A percentile compares a stretch with the other conserved stretches of the same genome.
phyloP scores from a whole-genome alignment of 2,888 invertebrate genomes.

The Ligdia adustata region DNA sequence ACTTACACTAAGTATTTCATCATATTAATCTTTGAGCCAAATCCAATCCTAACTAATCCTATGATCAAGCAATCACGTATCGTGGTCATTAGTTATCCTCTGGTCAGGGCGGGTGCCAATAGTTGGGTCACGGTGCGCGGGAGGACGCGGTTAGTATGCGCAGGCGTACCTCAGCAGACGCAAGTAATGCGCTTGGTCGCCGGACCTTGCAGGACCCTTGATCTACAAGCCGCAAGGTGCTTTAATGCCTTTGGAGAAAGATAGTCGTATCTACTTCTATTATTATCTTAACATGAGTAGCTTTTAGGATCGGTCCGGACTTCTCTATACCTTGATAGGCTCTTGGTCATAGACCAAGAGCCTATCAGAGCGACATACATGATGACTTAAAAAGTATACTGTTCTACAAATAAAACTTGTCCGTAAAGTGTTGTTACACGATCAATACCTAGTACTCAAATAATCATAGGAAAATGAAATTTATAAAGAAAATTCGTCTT shows the following conservation, averaged over 20 bases:
- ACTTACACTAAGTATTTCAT: neutral
- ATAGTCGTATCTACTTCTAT: too few relatives aligned
- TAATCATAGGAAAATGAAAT: too few relatives aligned
- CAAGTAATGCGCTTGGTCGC: constrained; percentile 35
- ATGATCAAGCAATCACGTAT: constrained; percentile 20
- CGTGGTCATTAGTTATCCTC: neutral
- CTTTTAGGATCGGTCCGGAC: too few relatives aligned
- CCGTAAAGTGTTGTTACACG: too few relatives aligned
- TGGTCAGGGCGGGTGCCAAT: constrained; percentile 45
- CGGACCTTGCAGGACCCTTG: constrained; percentile 53
- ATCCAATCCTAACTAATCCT: constrained; percentile 4
- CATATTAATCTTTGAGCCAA: constrained; percentile 1
- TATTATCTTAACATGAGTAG: too few relatives aligned
- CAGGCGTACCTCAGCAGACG: constrained; percentile 31
- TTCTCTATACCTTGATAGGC: too few relatives aligned
- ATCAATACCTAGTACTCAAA: too few relatives aligned
- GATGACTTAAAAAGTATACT: too few relatives aligned
- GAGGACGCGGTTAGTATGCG: constrained; percentile 68
- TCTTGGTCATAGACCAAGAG: too few relatives aligned
- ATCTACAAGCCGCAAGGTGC: constrained; percentile 49
- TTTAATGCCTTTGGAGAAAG: constrained; percentile 30
- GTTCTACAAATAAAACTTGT: too few relatives aligned
- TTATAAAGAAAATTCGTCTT: too few relatives aligned
- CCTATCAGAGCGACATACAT: too few relatives aligned
- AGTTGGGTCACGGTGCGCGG: constrained; percentile 50